Base-by-base conservation (phyloP, 2,888 invertebrate species). In the Protodeltote pygarga region DNA sequence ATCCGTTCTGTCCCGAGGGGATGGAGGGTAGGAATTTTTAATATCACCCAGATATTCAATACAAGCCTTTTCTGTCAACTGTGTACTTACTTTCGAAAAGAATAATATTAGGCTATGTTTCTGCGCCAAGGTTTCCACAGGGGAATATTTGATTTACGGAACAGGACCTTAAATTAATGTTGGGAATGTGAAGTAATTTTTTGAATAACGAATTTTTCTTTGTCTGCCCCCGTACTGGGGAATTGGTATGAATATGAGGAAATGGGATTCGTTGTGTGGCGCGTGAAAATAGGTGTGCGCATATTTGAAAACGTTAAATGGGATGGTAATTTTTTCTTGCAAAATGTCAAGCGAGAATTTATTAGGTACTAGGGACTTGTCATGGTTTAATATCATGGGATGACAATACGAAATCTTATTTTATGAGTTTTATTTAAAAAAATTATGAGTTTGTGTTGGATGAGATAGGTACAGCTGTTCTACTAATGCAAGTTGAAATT, bases 11-110 rank as follows among this genome's bases (percentile, higher is more conserved):
- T 51, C 50, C 48, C 58, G 42, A 58, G 44, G 35, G 54, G 39
- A 52, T 47, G 45, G 57, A 51, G 61, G 72, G 70, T 60, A 74
- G 76, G 84, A 84, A 84, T 85, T 84, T 85, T 84, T 84, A 85
- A 85, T 84, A 84, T 80, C 73, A 70, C 54, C n/a, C 59, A 65
- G 72, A 77, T 76, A 76, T 75, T 73, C 74, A 71, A 77, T 79
- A 79, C 74, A 73, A 72, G 61, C 69, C 66, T 70, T 66, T 69
- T 71, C 63, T 76, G 75, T 78, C 77, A 78, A 77, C 74, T 73
- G 50, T 59, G 52, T 66, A 47, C 59, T 58, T 54, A 49, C 51
- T 57, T 60, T 46, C 45, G 49, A 63, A 58, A 55, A 58, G 48
- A 59, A 63, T 72, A 69, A 67, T 69, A 65, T 69, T 41, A 34